A percentile compares a stretch with the other conserved stretches of the same genome.
phyloP scores from a whole-genome alignment of 2,888 invertebrate species.

The Eristalis pertinax region DNA sequence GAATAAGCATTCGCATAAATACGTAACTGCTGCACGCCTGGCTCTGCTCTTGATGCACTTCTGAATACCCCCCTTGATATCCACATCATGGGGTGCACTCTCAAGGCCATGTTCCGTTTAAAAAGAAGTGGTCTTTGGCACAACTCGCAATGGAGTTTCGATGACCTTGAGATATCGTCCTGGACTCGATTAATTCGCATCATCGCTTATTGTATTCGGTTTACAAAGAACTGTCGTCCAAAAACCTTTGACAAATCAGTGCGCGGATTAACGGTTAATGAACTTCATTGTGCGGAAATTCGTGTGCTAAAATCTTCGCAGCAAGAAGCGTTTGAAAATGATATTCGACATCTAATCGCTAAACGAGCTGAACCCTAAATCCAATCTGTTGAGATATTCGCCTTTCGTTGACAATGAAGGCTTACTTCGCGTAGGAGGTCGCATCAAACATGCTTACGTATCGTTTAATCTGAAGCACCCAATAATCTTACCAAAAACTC shows the following conservation, averaged over 20 bases:
- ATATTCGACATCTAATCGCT: slow-evolving; percentile 9
- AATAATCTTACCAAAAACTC: neutral
- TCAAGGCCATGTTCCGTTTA: too few species aligned
- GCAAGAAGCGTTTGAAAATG: neutral
- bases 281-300: neutral
- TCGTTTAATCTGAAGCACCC: too few species aligned
- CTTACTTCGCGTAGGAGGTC: too few species aligned
- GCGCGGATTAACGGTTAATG: neutral
- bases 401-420: neutral
- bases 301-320: neutral
- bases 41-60: too few species aligned
- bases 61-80: too few species aligned
- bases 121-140: too few species aligned
- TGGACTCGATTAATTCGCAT: slow-evolving; percentile 26
- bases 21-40: too few species aligned
- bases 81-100: too few species aligned
- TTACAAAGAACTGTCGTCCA: neutral
- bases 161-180: slow-evolving; percentile 31
- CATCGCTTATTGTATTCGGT: slow-evolving; percentile 31
- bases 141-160: too few species aligned
- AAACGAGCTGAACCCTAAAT: neutral
- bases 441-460: too few species aligned
- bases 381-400: neutral
- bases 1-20: too few species aligned
- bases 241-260: too few species aligned